Base-by-base conservation (phyloP, 2,888 invertebrate genomes). In the Cremastinae sp. region DNA sequence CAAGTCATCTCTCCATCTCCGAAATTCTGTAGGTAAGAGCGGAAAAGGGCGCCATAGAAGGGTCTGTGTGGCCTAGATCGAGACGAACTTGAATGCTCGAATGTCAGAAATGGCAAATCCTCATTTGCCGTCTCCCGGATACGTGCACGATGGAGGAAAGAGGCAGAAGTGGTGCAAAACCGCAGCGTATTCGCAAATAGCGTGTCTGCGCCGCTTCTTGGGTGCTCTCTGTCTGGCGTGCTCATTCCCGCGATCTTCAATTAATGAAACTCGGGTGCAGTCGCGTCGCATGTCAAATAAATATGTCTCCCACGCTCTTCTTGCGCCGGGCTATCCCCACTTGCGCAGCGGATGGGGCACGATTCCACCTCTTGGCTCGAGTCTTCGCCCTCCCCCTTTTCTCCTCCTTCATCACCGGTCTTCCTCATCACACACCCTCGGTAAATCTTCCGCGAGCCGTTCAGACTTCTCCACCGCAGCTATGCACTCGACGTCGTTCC, bases 241-340 rank as follows among this genome's bases (percentile, higher is more conserved):
- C 85, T 88, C 89, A 87, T 88, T 89, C 86, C 85, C 87, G 88
- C 89, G 89, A 89, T 90, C 89, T 89, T 89, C 88, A 90, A 90
- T 89, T 90, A 90, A 90, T 90, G 89, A 89, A 90, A 89, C 89
- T 89, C 88, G 88, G 89, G 84, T 88, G 89, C 89, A 89, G 89
- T 88, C 88, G 88, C 88, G 88, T 90, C 88, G 89, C 89, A 89
- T 86, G 89, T 89, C 89, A 89, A 90, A 90, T 89, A 90, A 89
- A 89, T 89, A 89, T 89, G 89, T 88, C 89, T 88, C 85, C 85
- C 83, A 79, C 82, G 68, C 76, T 74, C 71, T 74, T 74, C 78
- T 28, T 28, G 35, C 69, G 43, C 74, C 70, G 49, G 61, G 66
- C 65, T 70, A 70, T 74, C 66, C 76, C 69, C 59, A 80, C 78